Conservation (phyloP, 2,113 vertebrate genomes). For the Zosterops hypoxanthus region DNA sequence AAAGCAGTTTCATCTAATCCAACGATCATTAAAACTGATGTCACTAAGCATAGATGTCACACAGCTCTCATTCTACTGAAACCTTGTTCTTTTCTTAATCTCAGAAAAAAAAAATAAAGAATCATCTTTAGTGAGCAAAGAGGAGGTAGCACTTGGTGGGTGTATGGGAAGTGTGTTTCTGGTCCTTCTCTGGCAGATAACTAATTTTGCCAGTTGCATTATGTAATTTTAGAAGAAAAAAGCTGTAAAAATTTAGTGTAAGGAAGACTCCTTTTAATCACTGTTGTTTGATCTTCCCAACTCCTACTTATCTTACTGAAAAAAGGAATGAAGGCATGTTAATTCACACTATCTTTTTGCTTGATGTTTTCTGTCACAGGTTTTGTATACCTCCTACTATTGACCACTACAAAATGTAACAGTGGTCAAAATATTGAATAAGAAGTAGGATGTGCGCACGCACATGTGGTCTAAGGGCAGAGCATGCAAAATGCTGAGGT, state of each 20-base stretch:
- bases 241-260: background rate
- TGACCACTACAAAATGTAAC: background rate
- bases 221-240: background rate
- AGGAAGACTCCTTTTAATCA: background rate
- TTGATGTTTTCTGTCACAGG: fast-evolving
- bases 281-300: background rate
- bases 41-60: background rate
- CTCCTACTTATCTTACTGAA: background rate
- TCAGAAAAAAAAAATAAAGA: background rate
- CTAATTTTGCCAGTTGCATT: background rate
- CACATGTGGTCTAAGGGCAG: background rate
- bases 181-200: background rate
- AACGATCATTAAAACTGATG: background rate
- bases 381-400: background rate
- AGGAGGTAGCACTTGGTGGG: background rate
- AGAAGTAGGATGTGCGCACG: fast-evolving
- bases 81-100: background rate
- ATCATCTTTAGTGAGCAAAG: background rate
- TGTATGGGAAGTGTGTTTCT: background rate
- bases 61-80: background rate
- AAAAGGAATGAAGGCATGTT: background rate
- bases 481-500: background rate
- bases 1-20: background rate
- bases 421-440: background rate
- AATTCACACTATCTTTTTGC: background rate